Base-by-base conservation (phyloP, 2,888 invertebrate genomes). In the Tetranychus truncatus region DNA sequence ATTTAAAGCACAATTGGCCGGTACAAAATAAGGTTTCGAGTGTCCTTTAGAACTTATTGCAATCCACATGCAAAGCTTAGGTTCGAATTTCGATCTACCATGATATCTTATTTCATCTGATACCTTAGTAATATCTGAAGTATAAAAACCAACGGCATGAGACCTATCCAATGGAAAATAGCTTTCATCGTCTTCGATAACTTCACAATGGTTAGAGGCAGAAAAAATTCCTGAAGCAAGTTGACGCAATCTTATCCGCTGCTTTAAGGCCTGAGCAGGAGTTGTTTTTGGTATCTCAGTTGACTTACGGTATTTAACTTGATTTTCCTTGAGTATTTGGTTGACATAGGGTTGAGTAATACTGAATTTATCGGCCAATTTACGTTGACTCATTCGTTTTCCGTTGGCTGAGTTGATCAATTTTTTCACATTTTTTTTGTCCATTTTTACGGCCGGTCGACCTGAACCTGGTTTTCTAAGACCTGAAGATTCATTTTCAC, bases 31-130 rank as follows among this genome's bases (percentile, higher is more conserved):
- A 21, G 69, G 69, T 9, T 69, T 24, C 20, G 21, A 21, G 9
- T 69, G 20, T 5, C 69, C 69, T 69, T 69, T 69, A 15, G 69
- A 6, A 69, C 69, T 69, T 9, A 69, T 69, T 69, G 24, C 69
- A 15, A 69, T 24, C 69, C 69, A 69, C 9, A 69, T n/a, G 9
- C 20, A 69, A 21, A 69, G 21, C n/a, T 69, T 69, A 9, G 69
- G 20, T 20, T 69, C 69, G 24, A 69, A 69, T n/a, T 69, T 69
- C 11, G 21, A 20, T 9, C 24, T 9, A 1, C 3, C 69, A 69
- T 69, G 24, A 3, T 15, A 69, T 69, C 7, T 69, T 18, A 69
- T 24, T 69, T 9, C 9, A 69, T 20, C 6, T 15, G 20, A 9
- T 21, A 69, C 69, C 9, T 9, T 18, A 9, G 9, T 69, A 8